Evolutionary conservation across 2,888 invertebrate species (phyloP).

Genomic region (Drosophila macrospina): DNA sequence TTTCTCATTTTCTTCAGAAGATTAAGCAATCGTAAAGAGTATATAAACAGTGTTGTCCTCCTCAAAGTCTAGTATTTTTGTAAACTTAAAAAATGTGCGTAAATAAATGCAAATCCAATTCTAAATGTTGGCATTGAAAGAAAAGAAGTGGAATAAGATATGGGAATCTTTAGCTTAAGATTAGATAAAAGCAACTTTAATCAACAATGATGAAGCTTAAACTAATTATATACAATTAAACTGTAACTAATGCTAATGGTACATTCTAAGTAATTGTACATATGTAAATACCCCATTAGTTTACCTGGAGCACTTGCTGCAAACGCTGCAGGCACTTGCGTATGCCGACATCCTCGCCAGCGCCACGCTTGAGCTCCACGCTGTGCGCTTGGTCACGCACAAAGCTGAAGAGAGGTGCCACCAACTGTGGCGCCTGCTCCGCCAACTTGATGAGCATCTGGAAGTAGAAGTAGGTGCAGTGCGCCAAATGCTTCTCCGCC

Average conservation of each 20-base stretch:
- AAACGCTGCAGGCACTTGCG: constrained; percentile 78
- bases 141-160: no score
- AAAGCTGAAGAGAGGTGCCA: constrained; percentile 75
- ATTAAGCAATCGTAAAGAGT: constrained; percentile 3
- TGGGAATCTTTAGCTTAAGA: no score
- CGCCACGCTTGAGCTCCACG: constrained; percentile 83
- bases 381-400: constrained; percentile 76
- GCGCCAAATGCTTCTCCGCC: constrained; percentile 84
- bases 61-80: constrained; percentile 6
- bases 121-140: background rate
- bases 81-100: background rate
- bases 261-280: background rate
- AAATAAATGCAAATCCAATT: constrained; percentile 1
- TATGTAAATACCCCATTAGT: background rate
- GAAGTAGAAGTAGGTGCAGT: constrained; percentile 84
- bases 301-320: constrained; percentile 47
- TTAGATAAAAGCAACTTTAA: no score
- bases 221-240: background rate
- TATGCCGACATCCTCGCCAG: constrained; percentile 84
- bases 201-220: background rate
- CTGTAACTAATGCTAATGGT: background rate
- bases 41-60: constrained; percentile 1
- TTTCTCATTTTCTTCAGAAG: background rate
- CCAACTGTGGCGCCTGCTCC: constrained; percentile 70
- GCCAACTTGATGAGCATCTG: constrained; percentile 83